These are phyloP conservation scores for Acanthopagrus latus DNA, from an alignment of 2,797 vertebrate species.

Conservation along the genomic window DNA sequence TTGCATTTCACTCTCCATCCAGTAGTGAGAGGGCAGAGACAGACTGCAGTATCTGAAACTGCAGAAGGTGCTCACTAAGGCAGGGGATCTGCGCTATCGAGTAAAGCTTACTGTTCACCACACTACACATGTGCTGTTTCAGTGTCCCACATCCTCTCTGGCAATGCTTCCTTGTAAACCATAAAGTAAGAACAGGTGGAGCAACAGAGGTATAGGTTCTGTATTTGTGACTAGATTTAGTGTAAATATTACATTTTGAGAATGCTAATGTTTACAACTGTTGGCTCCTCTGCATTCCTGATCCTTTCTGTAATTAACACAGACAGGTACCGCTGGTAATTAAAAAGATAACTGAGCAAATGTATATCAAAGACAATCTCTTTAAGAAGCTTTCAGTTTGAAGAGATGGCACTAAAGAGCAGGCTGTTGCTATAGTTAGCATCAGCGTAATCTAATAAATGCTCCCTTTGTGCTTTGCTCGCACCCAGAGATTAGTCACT, in stretches of 20 bases:
- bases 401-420: conserved; percentile 37
- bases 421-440: conserved; percentile 40
- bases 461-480: conserved; percentile 58
- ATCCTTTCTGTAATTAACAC: conserved; percentile 38
- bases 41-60: conserved; percentile 23
- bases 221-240: conserved; percentile 1
- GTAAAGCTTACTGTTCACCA: conserved; percentile 27
- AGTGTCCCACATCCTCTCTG: conserved; percentile 21
- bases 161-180: conserved; percentile 17
- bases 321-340: conserved; percentile 39
- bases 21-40: conserved; percentile 12
- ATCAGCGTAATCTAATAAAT: conserved; percentile 67
- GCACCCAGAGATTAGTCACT: conserved; percentile 61
- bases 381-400: conserved; percentile 17
- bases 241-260: conserved; percentile 9
- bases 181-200: neutral
- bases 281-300: neutral
- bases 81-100: conserved; percentile 18
- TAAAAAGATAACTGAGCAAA: conserved; percentile 45
- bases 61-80: conserved; percentile 34
- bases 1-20: no score
- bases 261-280: neutral
- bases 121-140: conserved; percentile 16
- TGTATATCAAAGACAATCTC: conserved; percentile 23
- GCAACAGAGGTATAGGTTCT: neutral